Evolutionary conservation across 2,888 invertebrate species (phyloP), one percentile per base, ranked within the genome.

Genomic region (Coleophora flavipennella): DNA sequence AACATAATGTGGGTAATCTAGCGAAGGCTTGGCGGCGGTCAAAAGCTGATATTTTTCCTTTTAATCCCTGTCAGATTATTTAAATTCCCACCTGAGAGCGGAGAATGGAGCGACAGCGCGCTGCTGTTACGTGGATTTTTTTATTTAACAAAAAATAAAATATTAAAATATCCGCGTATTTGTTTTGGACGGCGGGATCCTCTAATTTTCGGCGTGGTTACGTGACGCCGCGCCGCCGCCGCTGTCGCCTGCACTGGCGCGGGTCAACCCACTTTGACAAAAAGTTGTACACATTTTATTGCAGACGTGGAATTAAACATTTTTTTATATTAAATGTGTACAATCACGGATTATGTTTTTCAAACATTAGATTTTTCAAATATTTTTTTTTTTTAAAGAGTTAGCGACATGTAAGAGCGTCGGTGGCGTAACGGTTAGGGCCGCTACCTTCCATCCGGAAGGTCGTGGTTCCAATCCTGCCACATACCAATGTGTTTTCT

Each of bases 21-120:
- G 48, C 49, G 50, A 48, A 47, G 55, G 59, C 61, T 58, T 59
- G 66, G 72, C 78, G 70, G 68, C 76, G 79, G 79, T 78, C 80
- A 78, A 77, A 80, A 72, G 79, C 81, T 80, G 79, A 81, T 84
- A 79, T 81, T 83, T 77, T 73, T 81, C 77, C 65, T 77, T 80
- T 83, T 83, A 83, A 83, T 81, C 83, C 83, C 72, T 79, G 81
- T 80, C 83, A 81, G 83, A 83, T 84, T 84, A 83, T 84, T 84
- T 83, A 83, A 83, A 84, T 83, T 81, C 83, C 84, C 84, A 84
- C 83, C 84, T 84, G 83, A 70, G 72, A 68, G 64, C 57, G 62
- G 20, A 20, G 20, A 20, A 20, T 6, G 20, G 6, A 20, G 20
- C 20, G 20, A 55, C 60, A 62, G 63, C 64, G 69, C 62, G 55